These are phyloP conservation scores for Pollimyrus isidori DNA, from an alignment of 2,113 vertebrate species.

Conservation along the genomic window DNA sequence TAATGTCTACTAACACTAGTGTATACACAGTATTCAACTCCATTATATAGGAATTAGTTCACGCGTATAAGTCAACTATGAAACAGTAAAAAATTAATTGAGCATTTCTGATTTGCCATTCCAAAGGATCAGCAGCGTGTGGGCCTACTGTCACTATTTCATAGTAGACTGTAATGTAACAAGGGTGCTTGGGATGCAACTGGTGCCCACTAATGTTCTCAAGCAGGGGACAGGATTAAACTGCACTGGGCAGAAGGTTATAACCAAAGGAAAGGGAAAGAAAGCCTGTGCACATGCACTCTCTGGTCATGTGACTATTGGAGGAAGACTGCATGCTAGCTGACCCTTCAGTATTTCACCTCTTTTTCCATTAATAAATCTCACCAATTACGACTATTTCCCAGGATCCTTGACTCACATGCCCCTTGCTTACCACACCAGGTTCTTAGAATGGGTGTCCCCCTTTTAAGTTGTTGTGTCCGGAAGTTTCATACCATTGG, in stretches of 20 bases:
- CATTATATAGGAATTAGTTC: neutral
- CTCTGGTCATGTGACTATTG: neutral
- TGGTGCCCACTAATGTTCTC: neutral
- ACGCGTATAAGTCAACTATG: neutral
- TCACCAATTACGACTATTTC: neutral
- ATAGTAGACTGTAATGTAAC: neutral
- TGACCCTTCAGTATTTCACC: neutral
- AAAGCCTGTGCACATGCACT: neutral
- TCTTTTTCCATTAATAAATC: neutral
- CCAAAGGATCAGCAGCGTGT: neutral
- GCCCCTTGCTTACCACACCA: neutral
- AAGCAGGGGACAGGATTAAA: neutral
- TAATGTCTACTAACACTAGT: neutral
- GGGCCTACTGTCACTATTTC: neutral
- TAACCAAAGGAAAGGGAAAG: neutral
- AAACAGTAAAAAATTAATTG: neutral
- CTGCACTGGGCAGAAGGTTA: neutral
- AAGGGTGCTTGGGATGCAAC: neutral
- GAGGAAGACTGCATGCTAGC: neutral
- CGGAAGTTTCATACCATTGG: neutral
- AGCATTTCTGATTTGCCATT: neutral
- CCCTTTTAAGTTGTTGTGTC: neutral
- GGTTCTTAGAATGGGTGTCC: neutral
- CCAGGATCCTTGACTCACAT: neutral
- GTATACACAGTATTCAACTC: neutral